Percentiles rank a stretch among this genome's conserved stretches.
Evolutionary conservation across 2,113 vertebrate genomes (phyloP).

Genomic region (Prietella phreatophila): DNA sequence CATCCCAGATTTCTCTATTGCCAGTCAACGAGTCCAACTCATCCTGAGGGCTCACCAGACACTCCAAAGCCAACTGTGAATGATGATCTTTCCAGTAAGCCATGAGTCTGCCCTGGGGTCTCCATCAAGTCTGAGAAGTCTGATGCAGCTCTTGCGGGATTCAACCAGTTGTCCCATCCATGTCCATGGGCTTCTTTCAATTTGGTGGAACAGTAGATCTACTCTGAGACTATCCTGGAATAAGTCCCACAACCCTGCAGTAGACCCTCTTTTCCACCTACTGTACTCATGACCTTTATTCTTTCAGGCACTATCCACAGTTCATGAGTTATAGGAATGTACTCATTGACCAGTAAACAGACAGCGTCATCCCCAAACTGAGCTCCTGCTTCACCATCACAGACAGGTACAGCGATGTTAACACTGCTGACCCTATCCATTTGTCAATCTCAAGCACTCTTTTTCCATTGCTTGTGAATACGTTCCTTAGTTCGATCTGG

Average conservation of each 20-base stretch:
- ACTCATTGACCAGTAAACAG: neutral
- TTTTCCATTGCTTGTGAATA: neutral
- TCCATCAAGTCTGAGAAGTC: neutral
- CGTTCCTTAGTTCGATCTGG: neutral
- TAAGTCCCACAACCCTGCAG: neutral
- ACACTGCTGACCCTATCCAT: neutral
- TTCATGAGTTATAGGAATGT: neutral
- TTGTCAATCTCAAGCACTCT: neutral
- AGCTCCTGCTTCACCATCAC: neutral
- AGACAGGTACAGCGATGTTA: neutral
- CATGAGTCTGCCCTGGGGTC: neutral
- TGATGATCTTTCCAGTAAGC: neutral
- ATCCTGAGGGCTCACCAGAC: neutral
- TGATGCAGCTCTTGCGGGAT: neutral
- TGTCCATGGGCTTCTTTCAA: neutral
- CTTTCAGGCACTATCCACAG: neutral
- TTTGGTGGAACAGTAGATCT: neutral
- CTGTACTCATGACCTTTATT: neutral
- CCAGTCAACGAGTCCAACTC: neutral
- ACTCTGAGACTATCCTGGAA: neutral
- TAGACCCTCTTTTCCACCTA: neutral
- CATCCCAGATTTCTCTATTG: neutral
- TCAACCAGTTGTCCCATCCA: neutral
- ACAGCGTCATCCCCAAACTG: neutral
- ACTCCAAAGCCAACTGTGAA: neutral